phyloP scores from a whole-genome alignment of 2,888 invertebrate species.

The Epirrhoe tristata region DNA sequence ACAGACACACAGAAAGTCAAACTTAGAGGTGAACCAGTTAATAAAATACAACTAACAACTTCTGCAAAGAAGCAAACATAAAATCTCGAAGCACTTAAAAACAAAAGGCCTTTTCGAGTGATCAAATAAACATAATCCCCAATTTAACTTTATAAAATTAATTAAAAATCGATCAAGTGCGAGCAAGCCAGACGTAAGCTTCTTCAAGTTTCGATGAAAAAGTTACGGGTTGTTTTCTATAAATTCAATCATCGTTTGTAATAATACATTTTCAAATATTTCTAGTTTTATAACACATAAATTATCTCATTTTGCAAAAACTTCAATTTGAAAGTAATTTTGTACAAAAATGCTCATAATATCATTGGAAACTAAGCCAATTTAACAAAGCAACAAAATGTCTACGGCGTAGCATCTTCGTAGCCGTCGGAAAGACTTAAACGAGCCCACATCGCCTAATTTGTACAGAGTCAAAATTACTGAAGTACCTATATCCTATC shows the following conservation, averaged over 20 bases:
- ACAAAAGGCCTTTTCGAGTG: slow-evolving; percentile 49
- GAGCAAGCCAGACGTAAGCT: slow-evolving; percentile 69
- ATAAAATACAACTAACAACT: neutral
- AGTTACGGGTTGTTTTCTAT: slow-evolving; percentile 76
- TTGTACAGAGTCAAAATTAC: neutral
- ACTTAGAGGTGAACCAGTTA: no score
- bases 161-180: slow-evolving; percentile 78
- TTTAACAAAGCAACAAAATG: neutral
- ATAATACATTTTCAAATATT: neutral
- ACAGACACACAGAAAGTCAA: no score
- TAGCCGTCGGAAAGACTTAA: slow-evolving; percentile 11
- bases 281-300: no score
- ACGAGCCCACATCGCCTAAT: slow-evolving; percentile 1
- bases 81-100: slow-evolving; percentile 24
- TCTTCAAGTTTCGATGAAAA: slow-evolving; percentile 60
- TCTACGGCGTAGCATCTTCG: slow-evolving; percentile 19
- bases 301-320: no score
- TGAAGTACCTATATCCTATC: no score
- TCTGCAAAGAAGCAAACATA: slow-evolving; percentile 63
- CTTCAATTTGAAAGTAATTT: no score
- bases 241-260: neutral
- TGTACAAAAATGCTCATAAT: no score
- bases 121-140: slow-evolving; percentile 80
- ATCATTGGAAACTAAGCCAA: no score
- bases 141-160: slow-evolving; percentile 84